Conservation (phyloP, 2,113 vertebrate genomes). For the Pollimyrus isidori region DNA sequence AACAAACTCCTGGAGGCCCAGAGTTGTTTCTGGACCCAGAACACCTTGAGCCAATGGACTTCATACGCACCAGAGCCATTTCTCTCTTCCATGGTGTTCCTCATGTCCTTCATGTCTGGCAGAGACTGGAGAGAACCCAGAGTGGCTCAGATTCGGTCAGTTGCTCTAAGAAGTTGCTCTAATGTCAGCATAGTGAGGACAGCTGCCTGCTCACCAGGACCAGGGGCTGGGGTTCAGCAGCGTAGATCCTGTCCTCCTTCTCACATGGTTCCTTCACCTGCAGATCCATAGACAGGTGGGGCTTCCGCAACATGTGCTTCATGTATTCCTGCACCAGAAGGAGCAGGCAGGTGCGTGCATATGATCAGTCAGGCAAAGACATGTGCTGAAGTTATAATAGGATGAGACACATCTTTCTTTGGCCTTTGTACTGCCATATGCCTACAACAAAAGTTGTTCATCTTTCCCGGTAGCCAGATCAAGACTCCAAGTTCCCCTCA, state of each 20-base stretch:
- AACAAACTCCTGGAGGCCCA: background rate
- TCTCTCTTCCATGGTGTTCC: constrained; percentile 27
- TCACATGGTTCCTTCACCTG: constrained; percentile 69
- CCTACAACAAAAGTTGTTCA: background rate
- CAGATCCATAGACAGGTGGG: constrained; percentile 61
- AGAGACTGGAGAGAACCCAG: constrained; percentile 61
- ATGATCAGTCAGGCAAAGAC: background rate
- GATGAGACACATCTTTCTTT: background rate
- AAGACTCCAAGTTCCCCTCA: background rate
- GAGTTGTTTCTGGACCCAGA: background rate
- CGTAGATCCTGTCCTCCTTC: constrained; percentile 57
- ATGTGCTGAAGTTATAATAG: background rate
- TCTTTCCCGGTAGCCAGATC: background rate
- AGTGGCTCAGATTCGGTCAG: background rate
- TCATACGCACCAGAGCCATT: constrained; percentile 16
- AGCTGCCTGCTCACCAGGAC: constrained; percentile 57
- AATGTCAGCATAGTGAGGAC: background rate
- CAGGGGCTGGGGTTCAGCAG: constrained; percentile 60
- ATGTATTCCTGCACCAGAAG: constrained; percentile 65
- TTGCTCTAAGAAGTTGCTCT: background rate
- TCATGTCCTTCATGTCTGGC: constrained; percentile 47
- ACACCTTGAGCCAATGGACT: background rate
- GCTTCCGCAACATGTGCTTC: constrained; percentile 63
- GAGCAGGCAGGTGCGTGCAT: background rate
- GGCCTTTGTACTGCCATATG: background rate